phyloP scores from a whole-genome alignment of 1,140 invertebrate genomes.

The Cyclargus thomasi region DNA sequence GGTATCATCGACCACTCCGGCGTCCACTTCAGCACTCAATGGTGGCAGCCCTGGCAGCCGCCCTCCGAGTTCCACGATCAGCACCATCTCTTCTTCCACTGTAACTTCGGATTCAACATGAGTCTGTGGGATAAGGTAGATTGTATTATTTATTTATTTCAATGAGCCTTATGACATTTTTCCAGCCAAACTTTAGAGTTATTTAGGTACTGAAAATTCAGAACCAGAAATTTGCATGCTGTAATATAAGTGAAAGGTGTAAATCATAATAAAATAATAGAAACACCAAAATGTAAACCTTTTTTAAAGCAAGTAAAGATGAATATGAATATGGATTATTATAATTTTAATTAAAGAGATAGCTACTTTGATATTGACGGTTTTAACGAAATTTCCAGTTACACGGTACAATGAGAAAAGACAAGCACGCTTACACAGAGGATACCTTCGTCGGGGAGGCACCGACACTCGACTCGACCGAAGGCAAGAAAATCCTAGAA shows the following conservation, averaged over 20 bases:
- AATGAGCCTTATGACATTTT: too few species aligned
- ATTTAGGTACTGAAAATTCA: too few species aligned
- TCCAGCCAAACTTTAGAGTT: too few species aligned
- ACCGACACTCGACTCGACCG: conserved; percentile 35
- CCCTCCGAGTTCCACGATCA: conserved; percentile 85
- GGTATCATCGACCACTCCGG: conserved; percentile 86
- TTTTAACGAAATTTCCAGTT: conserved; percentile 55
- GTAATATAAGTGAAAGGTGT: too few species aligned
- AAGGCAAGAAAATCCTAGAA: conserved; percentile 44
- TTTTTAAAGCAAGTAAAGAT: too few species aligned
- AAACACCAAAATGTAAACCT: too few species aligned
- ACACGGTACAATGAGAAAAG: conserved; percentile 80
- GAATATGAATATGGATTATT: too few species aligned
- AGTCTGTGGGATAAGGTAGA: conserved; percentile 80
- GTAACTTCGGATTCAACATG: conserved; percentile 85
- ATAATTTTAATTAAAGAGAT: too few species aligned
- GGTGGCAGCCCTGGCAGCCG: conserved; percentile 88
- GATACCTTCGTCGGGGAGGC: conserved; percentile 76
- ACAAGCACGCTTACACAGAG: conserved; percentile 80
- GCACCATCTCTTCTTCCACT: conserved; percentile 86
- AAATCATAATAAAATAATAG: too few species aligned
- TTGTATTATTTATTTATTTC: conserved; percentile 2
- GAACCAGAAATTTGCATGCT: too few species aligned
- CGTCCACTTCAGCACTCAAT: conserved; percentile 82
- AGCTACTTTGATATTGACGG: too few species aligned